Base-by-base conservation (phyloP, 2,797 vertebrate species). In the Phrynocephalus guinanensis region DNA sequence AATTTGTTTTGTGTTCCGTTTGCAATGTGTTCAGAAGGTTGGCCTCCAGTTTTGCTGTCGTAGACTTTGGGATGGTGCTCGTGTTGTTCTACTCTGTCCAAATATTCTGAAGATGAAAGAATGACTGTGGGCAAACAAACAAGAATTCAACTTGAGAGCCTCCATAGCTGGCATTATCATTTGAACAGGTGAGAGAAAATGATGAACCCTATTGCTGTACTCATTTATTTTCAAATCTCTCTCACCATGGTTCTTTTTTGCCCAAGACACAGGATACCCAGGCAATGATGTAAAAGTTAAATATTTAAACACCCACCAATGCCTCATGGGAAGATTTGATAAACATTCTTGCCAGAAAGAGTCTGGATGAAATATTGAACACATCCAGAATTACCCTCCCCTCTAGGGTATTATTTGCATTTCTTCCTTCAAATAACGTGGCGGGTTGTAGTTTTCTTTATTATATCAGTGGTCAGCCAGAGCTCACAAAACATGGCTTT, bases 1-100 rank as follows among this genome's bases (percentile, higher is more conserved):
- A 85, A 85, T 85, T 76, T 82, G 76, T 76, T 88, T 68, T 56
- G 71, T 85, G 83, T 56, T 85, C 78, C 76, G 60, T 85, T 92
- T 66, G 2, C 84, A 67, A 79, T 79, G 26, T 66, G 38, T 87
- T 67, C 44, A 71, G 67, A 11, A 84, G 52, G n/a, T 80, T 85
- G 50, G 79, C 83, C 72, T 77, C 7, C 56, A 5, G 1, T 67
- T 83, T 85, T 33, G 13, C 13, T 76, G 3, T 28, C 67, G 52
- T 86, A 71, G 56, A 86, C 28, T 13, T 78, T 75, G 50, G 11
- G 63, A n/a, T 4, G 56, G 5, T 67, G 30, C n/a, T 79, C 68
- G 44, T 56, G 77, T 87, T 38, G 16, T 80, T 30, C 10, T 20
- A 78, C 86, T 87, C 20, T 28, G 83, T 0, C 13, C 84, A 79